phyloP scores from a whole-genome alignment of 92 coral and sea anemone species.

The Palythoa heliodiscus region DNA sequence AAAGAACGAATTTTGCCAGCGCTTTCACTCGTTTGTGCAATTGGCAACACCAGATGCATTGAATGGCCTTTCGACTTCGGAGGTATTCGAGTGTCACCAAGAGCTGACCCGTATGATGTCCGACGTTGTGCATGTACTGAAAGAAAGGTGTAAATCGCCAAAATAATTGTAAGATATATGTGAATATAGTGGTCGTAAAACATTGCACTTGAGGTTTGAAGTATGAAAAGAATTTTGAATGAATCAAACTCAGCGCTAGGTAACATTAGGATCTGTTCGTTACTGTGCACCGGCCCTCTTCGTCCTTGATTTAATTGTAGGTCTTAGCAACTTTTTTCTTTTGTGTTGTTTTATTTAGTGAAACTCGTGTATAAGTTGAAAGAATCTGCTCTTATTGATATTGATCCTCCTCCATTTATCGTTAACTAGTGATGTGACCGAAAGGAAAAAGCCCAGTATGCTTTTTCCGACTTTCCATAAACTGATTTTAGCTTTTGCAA shows the following conservation, averaged over 20 bases:
- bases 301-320: not conserved
- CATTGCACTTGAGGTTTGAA: not conserved
- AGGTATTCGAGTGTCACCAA: constrained; percentile 76
- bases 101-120: constrained; percentile 68
- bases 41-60: constrained; percentile 70
- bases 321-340: not conserved
- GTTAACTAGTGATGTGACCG: too few species aligned
- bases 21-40: constrained; percentile 59
- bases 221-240: not conserved
- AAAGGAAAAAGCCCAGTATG: too few species aligned
- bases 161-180: not conserved
- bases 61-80: constrained; percentile 66
- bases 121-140: constrained; percentile 65
- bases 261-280: not conserved
- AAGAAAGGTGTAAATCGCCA: constrained; percentile 50
- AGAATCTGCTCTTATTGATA: too few species aligned
- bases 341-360: too few species aligned
- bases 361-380: too few species aligned
- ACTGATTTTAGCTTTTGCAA: too few species aligned
- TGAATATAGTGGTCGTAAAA: not conserved
- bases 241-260: not conserved
- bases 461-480: too few species aligned
- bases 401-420: too few species aligned
- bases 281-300: not conserved
- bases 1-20: constrained; percentile 45